Evolutionary conservation across 2,888 invertebrate genomes (phyloP), one percentile per base, ranked within the genome.

Genomic region (Heliconius sara): DNA sequence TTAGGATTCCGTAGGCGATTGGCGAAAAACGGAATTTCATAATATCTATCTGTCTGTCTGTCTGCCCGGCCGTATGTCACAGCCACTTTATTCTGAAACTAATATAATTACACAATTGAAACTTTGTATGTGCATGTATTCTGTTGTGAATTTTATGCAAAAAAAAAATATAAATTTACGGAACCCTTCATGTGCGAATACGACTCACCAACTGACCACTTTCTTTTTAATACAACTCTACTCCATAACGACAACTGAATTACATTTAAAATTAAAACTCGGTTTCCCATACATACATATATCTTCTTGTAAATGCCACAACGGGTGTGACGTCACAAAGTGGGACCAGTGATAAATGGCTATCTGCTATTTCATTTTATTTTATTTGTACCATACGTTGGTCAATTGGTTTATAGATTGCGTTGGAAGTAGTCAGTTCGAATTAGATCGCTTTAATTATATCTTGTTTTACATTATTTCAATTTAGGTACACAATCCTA

Each of bases 361-460:
- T 60, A 73, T 66, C 76, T 52, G 43, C 76, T 76, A 70, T 81
- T 76, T 79, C 76, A 60, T 80, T 80, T 80, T 77, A 73, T 78
- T 82, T 80, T 25, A n/a, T 60, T 60, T 60, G n/a, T n/a, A 60
- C 1, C 75, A 13, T 66, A 75, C 66, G 52, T 63, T 78, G 67
- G 78, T 72, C 75, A 76, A 72, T 66, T 47, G 39, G 30, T 47
- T 63, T 47, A 43, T 70, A 27, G 30, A 57, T 39, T 39, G 72
- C 30, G 5, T 16, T 60, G 52, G 19, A 2, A 22, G 52, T 2
- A 25, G 43, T 47, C 16, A 22, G 43, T 43, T 70, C 16, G 25
- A 25, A 16, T 70, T 52, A 52, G 7, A 52, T 19, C 6, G 2
- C 7, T 22, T 13, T 25, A 9, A 25, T 25, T 3, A n/a, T n/a